Conservation (phyloP, 1,140 invertebrate genomes). For the Neodiprion lecontei region DNA sequence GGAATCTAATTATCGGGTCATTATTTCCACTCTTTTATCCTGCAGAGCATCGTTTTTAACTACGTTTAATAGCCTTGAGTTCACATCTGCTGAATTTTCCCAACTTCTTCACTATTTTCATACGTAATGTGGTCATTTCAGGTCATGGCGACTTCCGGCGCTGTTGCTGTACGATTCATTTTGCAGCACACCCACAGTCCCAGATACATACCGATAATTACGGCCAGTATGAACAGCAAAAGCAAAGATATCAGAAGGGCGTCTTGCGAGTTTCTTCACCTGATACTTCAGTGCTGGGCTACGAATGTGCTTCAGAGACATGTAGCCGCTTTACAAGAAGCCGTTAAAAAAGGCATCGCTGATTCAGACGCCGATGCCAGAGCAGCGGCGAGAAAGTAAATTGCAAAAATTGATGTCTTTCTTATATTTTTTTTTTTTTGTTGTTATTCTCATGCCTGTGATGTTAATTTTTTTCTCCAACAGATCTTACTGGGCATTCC, state of each 20-base stretch:
- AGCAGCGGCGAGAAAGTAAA: constrained; percentile 74
- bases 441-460: constrained; percentile 1
- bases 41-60: too few species aligned
- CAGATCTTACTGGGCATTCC: constrained; percentile 91
- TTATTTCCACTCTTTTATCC: too few species aligned
- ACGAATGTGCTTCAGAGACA: constrained; percentile 84
- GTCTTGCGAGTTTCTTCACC: constrained; percentile 84
- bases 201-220: constrained; percentile 88
- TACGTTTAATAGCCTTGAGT: too few species aligned
- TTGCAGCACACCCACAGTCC: constrained; percentile 86
- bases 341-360: constrained; percentile 86
- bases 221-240: constrained; percentile 81
- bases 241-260: constrained; percentile 89
- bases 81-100: too few species aligned
- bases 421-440: constrained; percentile 24
- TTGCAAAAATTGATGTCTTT: constrained; percentile 9
- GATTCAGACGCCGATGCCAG: constrained; percentile 93
- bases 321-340: constrained; percentile 77
- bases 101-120: too few species aligned
- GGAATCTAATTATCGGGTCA: too few species aligned
- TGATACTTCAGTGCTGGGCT: constrained; percentile 87
- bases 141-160: constrained; percentile 91
- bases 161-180: constrained; percentile 87
- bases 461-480: constrained; percentile 39
- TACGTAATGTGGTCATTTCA: constrained; percentile 44